Base-by-base conservation (phyloP, 2,113 vertebrate species). In the Nothoprocta pentlandii region DNA sequence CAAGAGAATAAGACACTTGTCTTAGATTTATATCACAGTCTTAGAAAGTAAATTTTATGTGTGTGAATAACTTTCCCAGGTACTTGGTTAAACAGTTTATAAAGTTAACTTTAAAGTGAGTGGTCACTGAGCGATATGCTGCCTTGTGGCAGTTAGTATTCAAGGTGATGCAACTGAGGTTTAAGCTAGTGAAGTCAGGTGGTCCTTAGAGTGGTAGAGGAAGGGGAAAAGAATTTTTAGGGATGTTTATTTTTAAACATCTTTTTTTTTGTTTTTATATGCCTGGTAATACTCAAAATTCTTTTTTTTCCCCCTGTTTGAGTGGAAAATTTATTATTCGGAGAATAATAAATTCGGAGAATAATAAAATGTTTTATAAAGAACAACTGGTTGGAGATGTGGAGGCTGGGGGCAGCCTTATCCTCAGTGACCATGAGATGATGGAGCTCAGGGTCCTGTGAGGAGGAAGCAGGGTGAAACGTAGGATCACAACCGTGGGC, bases 81-180 rank as follows among this genome's bases (percentile, higher is more conserved):
- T 58, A 26, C 58, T n/a, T 82, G 36, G 19, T 74, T 54, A 39
- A 63, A 19, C 7, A 63, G 30, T 7, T 69, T 20, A 30, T 36
- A 44, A 51, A 39, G 5, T 47, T 34, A 20, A 36, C 16, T 23
- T 63, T 54, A 36, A 36, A 9, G 2, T 19, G 41, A 75, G 22
- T 36, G 23, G 32, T 54, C 66, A 6, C 12, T 59, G 91, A 85
- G 46, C 58, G 77, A 10, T 28, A 16, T 28, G 15, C 36, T 61
- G 53, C 39, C 54, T 3, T 36, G 36, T 41, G 51, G 51, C 63
- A 85, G 41, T 68, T 30, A 36, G 6, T 77, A 89, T 67, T 54
- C 61, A 25, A 6, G 32, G n/a, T 88, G 73, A 87, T 95, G 71
- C 85, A 95, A 41, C 22, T n/a, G 47, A 54, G 58, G 89, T 85